Percentiles rank a stretch among this genome's conserved stretches.
Conservation (phyloP, 1,140 invertebrate species). For the Diprion similis region DNA sequence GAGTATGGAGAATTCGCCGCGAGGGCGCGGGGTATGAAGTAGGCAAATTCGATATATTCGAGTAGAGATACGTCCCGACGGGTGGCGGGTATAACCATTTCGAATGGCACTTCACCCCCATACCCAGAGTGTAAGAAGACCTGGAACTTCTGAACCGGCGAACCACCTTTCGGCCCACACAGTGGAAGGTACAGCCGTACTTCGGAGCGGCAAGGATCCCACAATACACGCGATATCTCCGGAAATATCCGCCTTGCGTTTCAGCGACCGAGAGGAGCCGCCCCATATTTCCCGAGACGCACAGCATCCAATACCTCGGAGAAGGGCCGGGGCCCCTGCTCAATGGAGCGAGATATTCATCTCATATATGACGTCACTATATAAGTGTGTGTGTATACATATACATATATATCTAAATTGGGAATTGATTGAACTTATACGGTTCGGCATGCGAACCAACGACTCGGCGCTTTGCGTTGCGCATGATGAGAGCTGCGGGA, state of each 20-base stretch:
- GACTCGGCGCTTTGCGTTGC: not conserved
- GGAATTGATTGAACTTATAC: constrained; percentile 6
- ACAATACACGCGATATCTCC: too few relatives aligned
- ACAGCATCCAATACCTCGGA: not conserved
- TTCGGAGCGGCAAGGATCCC: too few relatives aligned
- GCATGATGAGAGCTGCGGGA: not conserved
- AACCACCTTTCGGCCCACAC: not conserved
- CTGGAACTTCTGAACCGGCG: not conserved
- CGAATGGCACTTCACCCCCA: not conserved
- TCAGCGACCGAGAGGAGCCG: not conserved
- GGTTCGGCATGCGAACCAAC: not conserved
- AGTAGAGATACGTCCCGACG: not conserved
- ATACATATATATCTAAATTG: not conserved
- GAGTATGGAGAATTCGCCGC: not conserved
- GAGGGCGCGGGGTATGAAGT: not conserved
- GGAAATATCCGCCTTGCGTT: not conserved
- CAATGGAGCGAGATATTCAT: constrained; percentile 7
- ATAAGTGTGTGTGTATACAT: too few relatives aligned
- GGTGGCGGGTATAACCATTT: not conserved
- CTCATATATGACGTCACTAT: not conserved
- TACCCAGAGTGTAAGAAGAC: not conserved
- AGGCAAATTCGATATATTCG: constrained; percentile 1
- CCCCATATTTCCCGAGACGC: not conserved
- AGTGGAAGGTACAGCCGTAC: too few relatives aligned
- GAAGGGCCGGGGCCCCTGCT: not conserved